Percentiles rank a stretch among this genome's conserved stretches.
Conservation (phyloP, 2,113 vertebrate genomes). For the Oreochromis niloticus region DNA sequence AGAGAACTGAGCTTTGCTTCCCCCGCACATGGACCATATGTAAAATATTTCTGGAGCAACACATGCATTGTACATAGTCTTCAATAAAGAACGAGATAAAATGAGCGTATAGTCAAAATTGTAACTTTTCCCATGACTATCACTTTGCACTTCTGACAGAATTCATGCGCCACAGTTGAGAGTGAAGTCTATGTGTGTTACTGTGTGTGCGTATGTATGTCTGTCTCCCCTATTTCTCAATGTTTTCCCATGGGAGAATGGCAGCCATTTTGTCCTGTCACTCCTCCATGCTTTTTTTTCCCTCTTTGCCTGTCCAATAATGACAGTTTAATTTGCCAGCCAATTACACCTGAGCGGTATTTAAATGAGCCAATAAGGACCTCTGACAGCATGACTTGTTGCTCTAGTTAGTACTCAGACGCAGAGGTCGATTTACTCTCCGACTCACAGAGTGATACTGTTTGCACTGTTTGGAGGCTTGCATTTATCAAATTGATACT, state of each 20-base stretch:
- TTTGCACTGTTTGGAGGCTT: neutral
- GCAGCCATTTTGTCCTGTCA: constrained; percentile 63
- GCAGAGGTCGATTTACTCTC: constrained; percentile 60
- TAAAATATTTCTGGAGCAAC: neutral
- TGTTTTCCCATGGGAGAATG: constrained; percentile 51
- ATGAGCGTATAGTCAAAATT: neutral
- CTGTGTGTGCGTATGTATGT: neutral
- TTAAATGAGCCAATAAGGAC: constrained; percentile 82
- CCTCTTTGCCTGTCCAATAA: constrained; percentile 70
- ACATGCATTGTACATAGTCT: neutral
- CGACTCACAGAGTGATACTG: constrained; percentile 12
- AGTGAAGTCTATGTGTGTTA: constrained; percentile 13
- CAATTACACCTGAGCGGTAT: constrained; percentile 86
- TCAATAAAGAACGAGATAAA: neutral
- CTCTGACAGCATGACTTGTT: constrained; percentile 60
- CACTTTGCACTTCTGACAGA: neutral
- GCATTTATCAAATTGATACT: neutral
- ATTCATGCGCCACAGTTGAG: neutral
- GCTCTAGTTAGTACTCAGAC: constrained; percentile 53
- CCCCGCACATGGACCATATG: too few species aligned
- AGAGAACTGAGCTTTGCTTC: neutral
- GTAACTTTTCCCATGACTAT: neutral
- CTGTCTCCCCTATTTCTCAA: constrained; percentile 35
- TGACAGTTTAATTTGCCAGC: constrained; percentile 85
- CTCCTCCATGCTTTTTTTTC: constrained; percentile 60